Conservation (phyloP, 2,888 invertebrate species). For the Chymomyza caudatula region DNA sequence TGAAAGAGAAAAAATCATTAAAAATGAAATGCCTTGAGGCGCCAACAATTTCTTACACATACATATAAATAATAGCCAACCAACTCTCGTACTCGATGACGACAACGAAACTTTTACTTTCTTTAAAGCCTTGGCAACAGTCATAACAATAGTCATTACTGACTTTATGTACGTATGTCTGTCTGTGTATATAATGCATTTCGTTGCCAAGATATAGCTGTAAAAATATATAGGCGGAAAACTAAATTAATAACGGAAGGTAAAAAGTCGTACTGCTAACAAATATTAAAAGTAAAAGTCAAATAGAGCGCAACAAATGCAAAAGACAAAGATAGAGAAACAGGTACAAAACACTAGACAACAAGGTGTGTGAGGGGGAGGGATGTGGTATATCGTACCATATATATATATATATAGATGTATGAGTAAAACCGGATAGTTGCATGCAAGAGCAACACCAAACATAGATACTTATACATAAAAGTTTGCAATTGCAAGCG, state of each 20-base stretch:
- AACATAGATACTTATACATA: constrained; percentile 29
- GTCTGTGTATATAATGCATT: constrained; percentile 9
- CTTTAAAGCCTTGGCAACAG: neutral
- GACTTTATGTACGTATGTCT: neutral
- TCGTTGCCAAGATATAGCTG: constrained; percentile 38
- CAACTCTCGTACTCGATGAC: neutral
- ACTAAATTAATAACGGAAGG: constrained; percentile 31
- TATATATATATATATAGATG: neutral
- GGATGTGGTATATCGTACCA: too few species aligned
- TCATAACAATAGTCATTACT: neutral
- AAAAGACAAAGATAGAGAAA: constrained; percentile 38
- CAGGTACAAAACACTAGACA: neutral
- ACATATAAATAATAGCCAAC: neutral
- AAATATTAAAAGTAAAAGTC: constrained; percentile 60
- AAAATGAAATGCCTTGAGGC: neutral
- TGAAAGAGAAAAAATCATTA: neutral
- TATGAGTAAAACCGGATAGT: neutral
- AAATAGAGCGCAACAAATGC: constrained; percentile 63
- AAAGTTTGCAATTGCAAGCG: neutral
- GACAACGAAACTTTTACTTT: neutral
- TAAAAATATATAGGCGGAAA: constrained; percentile 26
- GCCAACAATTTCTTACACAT: neutral
- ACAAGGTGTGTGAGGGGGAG: neutral
- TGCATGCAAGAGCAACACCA: neutral
- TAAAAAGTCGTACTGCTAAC: neutral